phyloP scores from a whole-genome alignment of 2,797 vertebrate genomes.

The Scyliorhinus canicula region DNA sequence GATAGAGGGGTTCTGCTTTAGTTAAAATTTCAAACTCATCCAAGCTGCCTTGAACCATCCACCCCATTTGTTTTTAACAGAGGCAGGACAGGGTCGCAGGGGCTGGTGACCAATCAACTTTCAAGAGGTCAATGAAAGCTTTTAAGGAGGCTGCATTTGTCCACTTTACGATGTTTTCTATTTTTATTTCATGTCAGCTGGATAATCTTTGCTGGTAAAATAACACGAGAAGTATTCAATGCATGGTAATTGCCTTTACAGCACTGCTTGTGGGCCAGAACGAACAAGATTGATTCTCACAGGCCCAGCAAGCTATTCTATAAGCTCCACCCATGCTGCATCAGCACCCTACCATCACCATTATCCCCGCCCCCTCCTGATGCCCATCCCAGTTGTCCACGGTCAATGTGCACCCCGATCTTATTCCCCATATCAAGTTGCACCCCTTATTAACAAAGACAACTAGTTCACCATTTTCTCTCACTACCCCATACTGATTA shows the following conservation, averaged over 20 bases:
- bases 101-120: background rate
- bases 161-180: background rate
- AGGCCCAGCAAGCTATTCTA: background rate
- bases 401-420: too few relatives aligned
- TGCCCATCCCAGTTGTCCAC: too few relatives aligned
- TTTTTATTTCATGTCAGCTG: too few relatives aligned
- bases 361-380: background rate
- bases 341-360: background rate
- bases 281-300: background rate
- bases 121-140: background rate
- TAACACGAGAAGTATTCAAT: too few relatives aligned
- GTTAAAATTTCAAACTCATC: too few relatives aligned
- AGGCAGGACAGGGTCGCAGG: too few relatives aligned
- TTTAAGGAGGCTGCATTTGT: background rate
- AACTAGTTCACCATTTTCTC: background rate
- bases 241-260: background rate
- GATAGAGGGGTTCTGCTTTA: too few relatives aligned
- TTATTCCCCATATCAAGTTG: background rate
- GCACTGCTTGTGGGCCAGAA: background rate
- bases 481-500: background rate
- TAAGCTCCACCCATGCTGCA: background rate
- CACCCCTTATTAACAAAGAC: background rate
- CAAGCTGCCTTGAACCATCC: too few relatives aligned
- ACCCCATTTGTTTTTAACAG: too few relatives aligned
- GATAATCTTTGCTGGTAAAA: too few relatives aligned